Conservation (phyloP, 2,888 invertebrate genomes). For the Hecatera dysodea region DNA sequence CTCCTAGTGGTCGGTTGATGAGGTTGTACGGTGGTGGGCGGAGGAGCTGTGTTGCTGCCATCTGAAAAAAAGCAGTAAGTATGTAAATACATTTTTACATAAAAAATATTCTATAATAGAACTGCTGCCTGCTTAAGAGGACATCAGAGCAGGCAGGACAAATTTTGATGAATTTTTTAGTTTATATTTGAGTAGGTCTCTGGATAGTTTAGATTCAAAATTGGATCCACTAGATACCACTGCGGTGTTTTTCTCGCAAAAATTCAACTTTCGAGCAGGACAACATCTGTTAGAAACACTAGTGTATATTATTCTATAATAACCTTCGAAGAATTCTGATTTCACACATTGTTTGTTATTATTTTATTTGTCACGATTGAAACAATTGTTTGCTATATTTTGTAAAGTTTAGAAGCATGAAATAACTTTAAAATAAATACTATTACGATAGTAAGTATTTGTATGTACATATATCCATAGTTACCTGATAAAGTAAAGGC, state of each 20-base stretch:
- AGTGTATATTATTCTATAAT: neutral
- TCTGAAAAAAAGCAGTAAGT: constrained; percentile 67
- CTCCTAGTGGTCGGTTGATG: constrained; percentile 62
- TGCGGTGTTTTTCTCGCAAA: too few species aligned
- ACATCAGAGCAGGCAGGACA: too few species aligned
- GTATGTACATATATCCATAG: neutral
- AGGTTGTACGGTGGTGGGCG: constrained; percentile 66
- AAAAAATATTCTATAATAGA: too few species aligned
- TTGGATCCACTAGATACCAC: too few species aligned
- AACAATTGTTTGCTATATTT: neutral
- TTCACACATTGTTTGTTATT: neutral
- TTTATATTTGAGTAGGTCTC: too few species aligned
- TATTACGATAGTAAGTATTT: rapidly evolving
- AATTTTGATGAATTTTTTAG: too few species aligned
- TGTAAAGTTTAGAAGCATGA: neutral
- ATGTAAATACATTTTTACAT: neutral
- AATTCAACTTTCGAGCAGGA: too few species aligned
- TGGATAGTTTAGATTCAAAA: too few species aligned
- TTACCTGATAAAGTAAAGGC: constrained; percentile 46
- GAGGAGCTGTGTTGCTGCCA: constrained; percentile 68
- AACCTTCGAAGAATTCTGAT: neutral
- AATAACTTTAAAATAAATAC: neutral
- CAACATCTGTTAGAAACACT: too few species aligned
- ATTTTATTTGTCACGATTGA: neutral
- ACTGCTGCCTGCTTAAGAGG: too few species aligned